phyloP scores from a whole-genome alignment of 37 sponge, comb jelly and placozoan genomes.

The Aplysina aerophoba region DNA sequence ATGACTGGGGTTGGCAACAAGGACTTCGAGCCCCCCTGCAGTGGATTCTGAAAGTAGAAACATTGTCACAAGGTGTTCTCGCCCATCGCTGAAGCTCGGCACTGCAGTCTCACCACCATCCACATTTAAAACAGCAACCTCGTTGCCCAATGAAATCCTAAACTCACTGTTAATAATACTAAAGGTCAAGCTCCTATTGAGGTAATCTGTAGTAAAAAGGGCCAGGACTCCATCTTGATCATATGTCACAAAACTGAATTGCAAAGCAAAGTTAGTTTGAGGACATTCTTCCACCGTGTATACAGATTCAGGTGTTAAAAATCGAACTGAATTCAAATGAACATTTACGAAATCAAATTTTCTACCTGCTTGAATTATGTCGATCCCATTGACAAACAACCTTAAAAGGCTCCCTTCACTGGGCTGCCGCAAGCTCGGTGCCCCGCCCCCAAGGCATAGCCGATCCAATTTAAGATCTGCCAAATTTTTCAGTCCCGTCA shows the following conservation, averaged over 20 bases:
- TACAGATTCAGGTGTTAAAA: neutral
- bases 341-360: neutral
- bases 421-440: neutral
- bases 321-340: neutral
- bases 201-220: neutral
- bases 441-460: conserved; percentile 5
- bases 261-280: neutral
- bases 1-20: no score
- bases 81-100: no score
- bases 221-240: neutral
- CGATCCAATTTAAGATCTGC: neutral
- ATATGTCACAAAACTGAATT: neutral
- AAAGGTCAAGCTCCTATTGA: no score
- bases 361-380: neutral
- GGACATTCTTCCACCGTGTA: neutral
- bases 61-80: no score
- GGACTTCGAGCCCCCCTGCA: no score
- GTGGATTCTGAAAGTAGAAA: no score
- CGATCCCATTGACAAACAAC: neutral
- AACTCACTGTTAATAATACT: neutral
- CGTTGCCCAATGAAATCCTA: neutral
- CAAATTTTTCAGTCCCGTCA: neutral
- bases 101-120: neutral
- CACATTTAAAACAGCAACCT: neutral
- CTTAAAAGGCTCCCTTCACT: neutral